Conservation (phyloP, 2,113 vertebrate genomes). For the Pampusana beccarii region DNA sequence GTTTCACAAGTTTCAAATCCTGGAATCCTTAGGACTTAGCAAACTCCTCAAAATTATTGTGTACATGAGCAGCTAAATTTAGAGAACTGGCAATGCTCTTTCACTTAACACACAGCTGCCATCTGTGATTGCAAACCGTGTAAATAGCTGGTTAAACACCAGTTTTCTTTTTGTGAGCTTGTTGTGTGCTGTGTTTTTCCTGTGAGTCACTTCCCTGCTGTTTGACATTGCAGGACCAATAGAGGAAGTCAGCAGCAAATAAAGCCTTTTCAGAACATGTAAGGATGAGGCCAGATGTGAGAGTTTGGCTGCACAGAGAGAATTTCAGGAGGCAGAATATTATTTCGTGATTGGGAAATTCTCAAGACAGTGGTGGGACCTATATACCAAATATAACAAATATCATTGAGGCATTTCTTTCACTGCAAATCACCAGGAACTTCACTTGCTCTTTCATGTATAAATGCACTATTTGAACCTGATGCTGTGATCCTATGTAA, state of each 20-base stretch:
- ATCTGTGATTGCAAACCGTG: background rate
- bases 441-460: background rate
- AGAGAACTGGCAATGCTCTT: background rate
- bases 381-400: background rate
- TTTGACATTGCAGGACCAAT: background rate
- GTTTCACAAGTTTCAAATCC: background rate
- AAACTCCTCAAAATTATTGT: background rate
- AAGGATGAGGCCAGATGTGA: background rate
- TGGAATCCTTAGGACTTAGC: background rate
- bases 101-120: background rate
- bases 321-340: background rate
- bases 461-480: slow-evolving; percentile 36
- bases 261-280: background rate
- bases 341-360: background rate
- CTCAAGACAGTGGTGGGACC: background rate
- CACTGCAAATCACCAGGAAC: background rate
- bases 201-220: background rate
- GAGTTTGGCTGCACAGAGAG: background rate
- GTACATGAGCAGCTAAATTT: background rate
- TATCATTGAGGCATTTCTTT: background rate
- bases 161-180: background rate
- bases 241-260: background rate
- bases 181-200: slow-evolving; percentile 8
- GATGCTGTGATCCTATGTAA: slow-evolving; percentile 42
- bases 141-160: background rate